Evolutionary conservation across 64 coral and sea anemone species (phyloP).

Genomic region (Exaiptasia diaphana): DNA sequence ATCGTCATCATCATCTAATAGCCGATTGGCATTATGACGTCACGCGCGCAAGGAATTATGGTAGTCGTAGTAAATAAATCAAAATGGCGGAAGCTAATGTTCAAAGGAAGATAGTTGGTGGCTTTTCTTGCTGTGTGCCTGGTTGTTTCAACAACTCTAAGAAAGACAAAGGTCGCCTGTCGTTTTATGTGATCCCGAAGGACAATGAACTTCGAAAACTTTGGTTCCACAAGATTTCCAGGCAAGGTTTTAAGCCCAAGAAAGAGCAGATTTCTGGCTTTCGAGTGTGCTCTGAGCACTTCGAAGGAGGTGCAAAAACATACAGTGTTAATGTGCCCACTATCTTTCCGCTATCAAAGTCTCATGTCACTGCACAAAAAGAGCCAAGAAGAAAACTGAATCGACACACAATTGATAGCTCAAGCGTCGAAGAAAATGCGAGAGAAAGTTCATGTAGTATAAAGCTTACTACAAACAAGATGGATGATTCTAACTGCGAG

Average conservation of each 20-base stretch:
- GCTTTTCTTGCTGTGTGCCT: constrained; percentile 24
- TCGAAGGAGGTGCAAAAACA: constrained; percentile 24
- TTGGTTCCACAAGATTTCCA: constrained; percentile 23
- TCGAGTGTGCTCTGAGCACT: constrained; percentile 43
- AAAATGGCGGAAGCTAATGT: no score
- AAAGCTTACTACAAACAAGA: not conserved
- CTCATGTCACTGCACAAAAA: not conserved
- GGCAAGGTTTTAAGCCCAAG: constrained; percentile 18
- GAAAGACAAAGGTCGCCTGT: not conserved
- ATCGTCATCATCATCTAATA: not conserved
- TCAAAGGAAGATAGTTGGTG: no score
- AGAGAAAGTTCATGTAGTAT: no score
- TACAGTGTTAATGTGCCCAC: constrained; percentile 46
- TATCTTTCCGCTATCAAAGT: constrained; percentile 32
- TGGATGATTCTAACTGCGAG: not conserved
- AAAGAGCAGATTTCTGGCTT: not conserved
- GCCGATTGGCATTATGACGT: constrained; percentile 17
- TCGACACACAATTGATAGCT: not conserved
- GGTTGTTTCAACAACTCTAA: constrained; percentile 21
- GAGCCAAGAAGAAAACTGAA: not conserved
- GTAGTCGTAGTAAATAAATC: constrained; percentile 37
- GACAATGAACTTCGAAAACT: not conserved
- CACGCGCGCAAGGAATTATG: not conserved
- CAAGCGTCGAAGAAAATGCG: not conserved
- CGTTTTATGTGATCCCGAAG: constrained; percentile 9